These are phyloP conservation scores for Pollachius pollachius DNA, from an alignment of 2,113 vertebrate genomes.

Conservation along the genomic window DNA sequence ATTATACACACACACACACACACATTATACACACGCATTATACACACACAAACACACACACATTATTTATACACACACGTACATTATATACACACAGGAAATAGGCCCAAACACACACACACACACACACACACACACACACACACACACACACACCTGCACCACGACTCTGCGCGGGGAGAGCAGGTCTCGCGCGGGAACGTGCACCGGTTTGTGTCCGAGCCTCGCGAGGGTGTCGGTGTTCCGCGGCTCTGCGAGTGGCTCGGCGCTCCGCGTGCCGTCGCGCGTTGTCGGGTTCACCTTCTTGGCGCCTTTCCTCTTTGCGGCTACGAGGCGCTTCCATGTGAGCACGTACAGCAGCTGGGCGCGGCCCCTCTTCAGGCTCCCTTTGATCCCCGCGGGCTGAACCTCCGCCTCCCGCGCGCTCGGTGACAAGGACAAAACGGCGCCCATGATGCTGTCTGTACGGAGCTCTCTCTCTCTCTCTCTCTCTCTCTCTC, in stretches of 20 bases:
- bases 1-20: no score
- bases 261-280: conserved; percentile 35
- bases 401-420: conserved; percentile 67
- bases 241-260: conserved; percentile 55
- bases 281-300: conserved; percentile 62
- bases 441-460: conserved; percentile 84
- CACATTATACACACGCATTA: no score
- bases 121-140: no score
- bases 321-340: conserved; percentile 87
- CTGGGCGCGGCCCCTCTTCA: conserved; percentile 83
- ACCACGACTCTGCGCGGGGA: conserved; percentile 87
- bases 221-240: conserved; percentile 47
- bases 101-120: no score
- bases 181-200: conserved; percentile 63
- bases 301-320: conserved; percentile 91
- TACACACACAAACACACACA: background rate
- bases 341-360: conserved; percentile 87
- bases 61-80: no score
- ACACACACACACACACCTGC: conserved; percentile 19
- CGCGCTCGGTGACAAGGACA: conserved; percentile 81
- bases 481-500: no score
- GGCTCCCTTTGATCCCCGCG: conserved; percentile 61
- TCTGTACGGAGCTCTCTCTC: no score
- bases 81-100: no score
- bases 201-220: conserved; percentile 65